Base-by-base conservation (phyloP, 1,140 invertebrate genomes). In the Ctenoplectra terminalis region DNA sequence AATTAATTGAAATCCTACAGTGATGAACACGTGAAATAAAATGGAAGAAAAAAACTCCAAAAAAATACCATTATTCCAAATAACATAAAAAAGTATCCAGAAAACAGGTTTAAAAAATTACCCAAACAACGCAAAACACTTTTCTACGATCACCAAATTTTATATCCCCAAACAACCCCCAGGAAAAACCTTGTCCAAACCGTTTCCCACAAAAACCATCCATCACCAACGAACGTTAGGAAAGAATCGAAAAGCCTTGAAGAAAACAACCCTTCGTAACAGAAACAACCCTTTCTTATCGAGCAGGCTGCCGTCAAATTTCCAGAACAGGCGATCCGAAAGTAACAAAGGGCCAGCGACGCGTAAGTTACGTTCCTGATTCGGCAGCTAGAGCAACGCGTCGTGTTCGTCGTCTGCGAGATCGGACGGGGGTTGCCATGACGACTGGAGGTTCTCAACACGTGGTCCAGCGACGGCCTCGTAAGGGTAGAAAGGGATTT, bases 361-460 rank as follows among this genome's bases (percentile, higher is more conserved):
- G 67, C 67, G 52, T 66, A 66, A 61, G 72, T 74, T 82, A 86
- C 83, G 74, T 83, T 86, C 75, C 83, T 83, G 85, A 70, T 81
- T 71, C 56, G 73, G 40, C 76, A 37, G 26, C 52, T 5, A 4
- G 69, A 63, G 63, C 46, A 56, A 46, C 75, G 73, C 83, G 72
- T 26, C 56, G 71, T 76, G 69, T 69, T 75, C 79, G 87, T 82
- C 87, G 85, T 88, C 85, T 77, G 81, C 61, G 87, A 85, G 81
- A 75, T 83, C 82, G 66, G 87, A 89, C 76, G 88, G 90, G 90
- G 85, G 90, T 91, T 91, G 78, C 90, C 87, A 91, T 91, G 90
- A 82, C 74, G 81, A 91, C 90, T 86, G 87, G 84, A 82, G 90
- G 90, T 91, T 91, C 90, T 91, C 90, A 89, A 90, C 90, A 91